These are phyloP conservation scores for Tragopan temminckii DNA, from an alignment of 2,797 vertebrate species.

Conservation along the genomic window DNA sequence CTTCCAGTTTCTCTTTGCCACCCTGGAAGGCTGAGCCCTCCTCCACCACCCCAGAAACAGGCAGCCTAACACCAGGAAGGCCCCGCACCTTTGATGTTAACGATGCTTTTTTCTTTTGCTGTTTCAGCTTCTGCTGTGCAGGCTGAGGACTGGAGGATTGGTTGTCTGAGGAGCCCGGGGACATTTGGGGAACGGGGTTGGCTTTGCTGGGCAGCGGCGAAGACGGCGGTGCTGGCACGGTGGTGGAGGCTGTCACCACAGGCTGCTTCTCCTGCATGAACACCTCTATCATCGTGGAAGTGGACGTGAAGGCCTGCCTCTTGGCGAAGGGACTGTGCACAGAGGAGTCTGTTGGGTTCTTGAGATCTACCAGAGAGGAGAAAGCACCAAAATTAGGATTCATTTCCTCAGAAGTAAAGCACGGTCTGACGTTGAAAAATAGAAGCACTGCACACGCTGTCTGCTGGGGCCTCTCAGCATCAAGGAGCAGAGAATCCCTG, in stretches of 20 bases:
- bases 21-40: background rate
- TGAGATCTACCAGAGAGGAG: slow-evolving; percentile 86
- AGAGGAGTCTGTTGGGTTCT: slow-evolving; percentile 88
- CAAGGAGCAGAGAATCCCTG: background rate
- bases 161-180: slow-evolving; percentile 91
- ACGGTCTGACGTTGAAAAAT: background rate
- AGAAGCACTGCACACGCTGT: fast-evolving
- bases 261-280: slow-evolving; percentile 94
- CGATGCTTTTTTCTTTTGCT: slow-evolving; percentile 95
- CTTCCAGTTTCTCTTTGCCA: background rate
- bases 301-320: slow-evolving; percentile 91
- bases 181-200: slow-evolving; percentile 88
- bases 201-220: slow-evolving; percentile 88
- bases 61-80: background rate
- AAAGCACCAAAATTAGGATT: background rate
- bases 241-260: slow-evolving; percentile 80
- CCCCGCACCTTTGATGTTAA: slow-evolving; percentile 91
- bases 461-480: background rate
- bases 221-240: slow-evolving; percentile 82
- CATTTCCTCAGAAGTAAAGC: background rate
- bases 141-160: slow-evolving; percentile 95
- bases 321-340: slow-evolving; percentile 93
- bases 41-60: background rate
- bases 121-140: slow-evolving; percentile 95
- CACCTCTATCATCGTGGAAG: slow-evolving; percentile 94